Conservation (phyloP, 2,797 vertebrate species). For the Onychomys arenicola region DNA sequence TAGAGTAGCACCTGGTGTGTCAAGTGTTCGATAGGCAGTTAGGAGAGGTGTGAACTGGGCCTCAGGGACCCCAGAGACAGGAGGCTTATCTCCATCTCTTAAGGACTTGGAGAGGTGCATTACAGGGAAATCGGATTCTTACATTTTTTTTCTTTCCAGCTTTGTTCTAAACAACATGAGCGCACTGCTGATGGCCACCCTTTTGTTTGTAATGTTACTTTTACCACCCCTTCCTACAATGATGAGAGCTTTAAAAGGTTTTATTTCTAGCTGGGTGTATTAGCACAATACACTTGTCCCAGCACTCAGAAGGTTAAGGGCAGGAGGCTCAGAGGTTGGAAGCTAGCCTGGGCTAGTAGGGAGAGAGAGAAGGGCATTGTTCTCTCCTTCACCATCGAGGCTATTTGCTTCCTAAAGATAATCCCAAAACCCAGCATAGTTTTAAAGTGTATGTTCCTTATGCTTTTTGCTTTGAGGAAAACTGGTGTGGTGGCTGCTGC, state of each 20-base stretch:
- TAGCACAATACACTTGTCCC: neutral
- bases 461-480: neutral
- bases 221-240: neutral
- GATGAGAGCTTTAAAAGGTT: neutral
- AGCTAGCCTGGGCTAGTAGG: neutral
- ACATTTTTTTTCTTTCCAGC: neutral
- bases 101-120: neutral
- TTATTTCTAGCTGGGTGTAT: neutral
- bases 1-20: neutral
- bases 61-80: neutral
- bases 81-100: neutral
- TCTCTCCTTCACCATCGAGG: neutral
- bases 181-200: too few species aligned
- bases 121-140: neutral
- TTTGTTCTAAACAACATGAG: neutral
- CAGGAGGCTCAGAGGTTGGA: neutral
- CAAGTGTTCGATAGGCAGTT: neutral
- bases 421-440: neutral
- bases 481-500: neutral
- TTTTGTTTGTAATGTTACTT: neutral
- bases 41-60: neutral
- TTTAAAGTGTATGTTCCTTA: neutral
- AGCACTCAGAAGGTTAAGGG: neutral
- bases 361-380: neutral
- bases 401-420: constrained; percentile 23